Base-by-base conservation (phyloP, 2,888 invertebrate species). In the Mellilla xanthometata region DNA sequence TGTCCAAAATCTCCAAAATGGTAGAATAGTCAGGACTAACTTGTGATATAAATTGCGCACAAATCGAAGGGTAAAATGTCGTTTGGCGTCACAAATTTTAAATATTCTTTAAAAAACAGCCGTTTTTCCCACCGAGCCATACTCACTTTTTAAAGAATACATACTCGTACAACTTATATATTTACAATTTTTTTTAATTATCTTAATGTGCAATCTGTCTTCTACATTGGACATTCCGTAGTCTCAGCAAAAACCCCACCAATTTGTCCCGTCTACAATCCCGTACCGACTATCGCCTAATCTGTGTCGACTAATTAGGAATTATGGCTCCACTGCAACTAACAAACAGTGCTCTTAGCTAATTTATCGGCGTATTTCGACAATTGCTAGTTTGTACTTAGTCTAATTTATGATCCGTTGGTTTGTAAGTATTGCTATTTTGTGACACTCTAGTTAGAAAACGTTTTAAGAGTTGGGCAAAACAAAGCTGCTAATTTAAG, bases 291-390 rank as follows among this genome's bases (percentile, higher is more conserved):
- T 42, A 42, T 42, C 26, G n/a, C 27, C 12, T 39, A 42, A 42
- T 48, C 47, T 48, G 38, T 35, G 58, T 56, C 56, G 49, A 53
- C 70, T 79, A 81, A 81, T 81, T 78, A 76, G 73, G 63, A 81
- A 66, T 74, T 79, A 81, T 77, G 52, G 72, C 60, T 56, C 49
- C 58, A 58, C 55, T 54, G 67, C 68, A 67, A 60, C 65, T 65
- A 72, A 73, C 77, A 77, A 78, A 79, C 77, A 75, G 63, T 60
- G 65, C 62, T 66, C 61, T 69, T 65, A 68, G 64, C 67, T 66
- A 76, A 80, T 80, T 79, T 76, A 77, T 78, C 64, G 67, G 60
- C 53, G 59, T 69, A 69, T 75, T 76, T 72, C 69, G 63, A 72
- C 72, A 65, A 75, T 72, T 72, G 68, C 64, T 62, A 56, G 62